phyloP scores from a whole-genome alignment of 2,888 invertebrate species.

The Mantis religiosa region DNA sequence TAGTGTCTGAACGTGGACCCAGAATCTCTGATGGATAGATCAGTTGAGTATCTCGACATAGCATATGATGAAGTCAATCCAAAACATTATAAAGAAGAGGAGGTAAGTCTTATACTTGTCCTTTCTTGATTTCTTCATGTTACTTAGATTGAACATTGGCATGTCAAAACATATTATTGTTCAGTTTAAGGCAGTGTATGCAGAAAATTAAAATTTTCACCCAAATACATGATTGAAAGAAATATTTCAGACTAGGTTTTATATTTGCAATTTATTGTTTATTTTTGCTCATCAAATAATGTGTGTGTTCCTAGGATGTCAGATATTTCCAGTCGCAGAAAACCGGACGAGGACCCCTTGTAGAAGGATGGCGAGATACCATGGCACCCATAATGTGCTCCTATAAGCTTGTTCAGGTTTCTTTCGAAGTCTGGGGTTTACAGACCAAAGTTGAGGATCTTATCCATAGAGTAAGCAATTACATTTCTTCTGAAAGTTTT shows the following conservation, averaged over 20 bases:
- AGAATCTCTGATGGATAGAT: constrained; percentile 67
- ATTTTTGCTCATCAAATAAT: too few species aligned
- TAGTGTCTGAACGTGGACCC: constrained; percentile 70
- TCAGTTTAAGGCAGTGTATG: too few species aligned
- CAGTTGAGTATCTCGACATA: constrained; percentile 80
- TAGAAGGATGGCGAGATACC: constrained; percentile 75
- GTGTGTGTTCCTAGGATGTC: constrained; percentile 55
- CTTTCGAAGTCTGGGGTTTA: constrained; percentile 89
- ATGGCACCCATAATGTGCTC: constrained; percentile 87
- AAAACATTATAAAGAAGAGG: constrained; percentile 84
- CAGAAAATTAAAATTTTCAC: background rate
- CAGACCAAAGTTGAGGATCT: constrained; percentile 86
- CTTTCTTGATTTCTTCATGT: background rate
- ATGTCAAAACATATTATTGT: too few species aligned
- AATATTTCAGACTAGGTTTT: too few species aligned
- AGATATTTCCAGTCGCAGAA: constrained; percentile 77
- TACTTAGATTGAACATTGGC: background rate
- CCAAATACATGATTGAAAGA: too few species aligned
- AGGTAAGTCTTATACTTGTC: constrained; percentile 44
- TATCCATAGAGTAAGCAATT: constrained; percentile 66
- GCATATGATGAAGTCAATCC: constrained; percentile 81
- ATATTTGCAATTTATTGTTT: too few species aligned
- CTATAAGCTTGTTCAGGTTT: constrained; percentile 80
- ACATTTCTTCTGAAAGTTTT: too few species aligned
- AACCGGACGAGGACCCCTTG: constrained; percentile 78